These are phyloP conservation scores for Coptodon rendalli DNA, from an alignment of 2,113 vertebrate species.

Conservation along the genomic window DNA sequence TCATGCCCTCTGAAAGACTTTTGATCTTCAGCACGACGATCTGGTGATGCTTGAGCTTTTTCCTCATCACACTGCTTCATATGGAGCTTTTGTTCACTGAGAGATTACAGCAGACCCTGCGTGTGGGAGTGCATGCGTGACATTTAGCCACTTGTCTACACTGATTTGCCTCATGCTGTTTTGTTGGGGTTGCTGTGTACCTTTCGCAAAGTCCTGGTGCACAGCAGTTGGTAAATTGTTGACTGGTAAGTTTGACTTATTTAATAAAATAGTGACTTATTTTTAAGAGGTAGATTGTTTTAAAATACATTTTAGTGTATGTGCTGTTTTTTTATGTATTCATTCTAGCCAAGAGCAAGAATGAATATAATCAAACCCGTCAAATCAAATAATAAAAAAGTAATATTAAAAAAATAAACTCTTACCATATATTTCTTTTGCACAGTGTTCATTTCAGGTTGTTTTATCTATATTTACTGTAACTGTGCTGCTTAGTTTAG, in stretches of 20 bases:
- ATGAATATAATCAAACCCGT: background rate
- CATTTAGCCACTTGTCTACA: conserved; percentile 41
- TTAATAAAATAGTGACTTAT: background rate
- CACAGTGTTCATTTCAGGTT: background rate
- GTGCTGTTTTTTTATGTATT: background rate
- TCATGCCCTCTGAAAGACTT: background rate
- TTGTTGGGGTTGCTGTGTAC: background rate
- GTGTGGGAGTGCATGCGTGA: conserved; percentile 47
- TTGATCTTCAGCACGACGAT: background rate
- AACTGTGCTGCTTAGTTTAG: background rate
- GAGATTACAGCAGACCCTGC: conserved; percentile 13
- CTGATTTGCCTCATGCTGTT: background rate
- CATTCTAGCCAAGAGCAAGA: background rate
- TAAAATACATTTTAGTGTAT: background rate
- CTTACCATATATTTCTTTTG: background rate
- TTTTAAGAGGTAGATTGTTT: background rate
- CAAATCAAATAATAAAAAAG: background rate
- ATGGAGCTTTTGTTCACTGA: background rate
- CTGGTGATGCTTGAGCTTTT: background rate
- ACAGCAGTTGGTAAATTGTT: background rate
- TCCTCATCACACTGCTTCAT: background rate
- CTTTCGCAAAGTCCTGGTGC: background rate
- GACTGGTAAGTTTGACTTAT: background rate
- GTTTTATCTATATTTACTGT: background rate
- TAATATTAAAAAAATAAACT: background rate